A percentile compares a stretch with the other conserved stretches of the same genome.
Conservation (phyloP, 1,140 invertebrate species). For the Drosophila micromelanica region DNA sequence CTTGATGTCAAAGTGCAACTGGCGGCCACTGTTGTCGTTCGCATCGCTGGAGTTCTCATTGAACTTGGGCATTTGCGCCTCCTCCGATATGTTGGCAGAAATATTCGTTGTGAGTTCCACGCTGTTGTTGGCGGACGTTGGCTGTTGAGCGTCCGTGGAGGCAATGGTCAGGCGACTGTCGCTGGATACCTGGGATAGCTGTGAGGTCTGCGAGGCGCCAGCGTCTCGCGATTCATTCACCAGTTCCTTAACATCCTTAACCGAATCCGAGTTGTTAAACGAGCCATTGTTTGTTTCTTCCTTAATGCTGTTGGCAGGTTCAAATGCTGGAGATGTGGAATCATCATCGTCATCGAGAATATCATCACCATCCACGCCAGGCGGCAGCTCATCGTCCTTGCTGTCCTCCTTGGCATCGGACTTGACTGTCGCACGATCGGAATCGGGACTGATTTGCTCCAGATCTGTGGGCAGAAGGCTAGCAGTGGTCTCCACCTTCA, state of each 20-base stretch:
- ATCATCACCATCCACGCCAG: slow-evolving; percentile 85
- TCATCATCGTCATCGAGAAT: slow-evolving; percentile 87
- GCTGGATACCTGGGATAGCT: slow-evolving; percentile 87
- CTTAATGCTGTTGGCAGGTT: slow-evolving; percentile 83
- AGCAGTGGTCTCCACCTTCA: slow-evolving; percentile 77
- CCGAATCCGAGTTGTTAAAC: slow-evolving; percentile 75
- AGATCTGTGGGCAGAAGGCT: slow-evolving; percentile 90
- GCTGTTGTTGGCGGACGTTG: slow-evolving; percentile 21
- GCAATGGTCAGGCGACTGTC: slow-evolving; percentile 86
- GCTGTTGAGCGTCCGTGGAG: slow-evolving; percentile 47
- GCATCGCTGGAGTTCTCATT: slow-evolving; percentile 74
- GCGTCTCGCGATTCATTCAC: slow-evolving; percentile 52
- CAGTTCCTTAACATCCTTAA: slow-evolving; percentile 42
- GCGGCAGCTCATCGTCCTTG: slow-evolving; percentile 61
- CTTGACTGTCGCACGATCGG: slow-evolving; percentile 87
- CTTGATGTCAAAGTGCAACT: slow-evolving; percentile 82
- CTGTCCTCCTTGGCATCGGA: slow-evolving; percentile 80
- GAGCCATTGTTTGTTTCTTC: slow-evolving; percentile 51
- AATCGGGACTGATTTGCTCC: slow-evolving; percentile 91
- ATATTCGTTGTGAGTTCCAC: slow-evolving; percentile 26
- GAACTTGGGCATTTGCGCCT: slow-evolving; percentile 82
- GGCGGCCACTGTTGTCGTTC: slow-evolving; percentile 25
- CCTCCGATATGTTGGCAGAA: slow-evolving; percentile 75
- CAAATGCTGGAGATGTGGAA: slow-evolving; percentile 88
- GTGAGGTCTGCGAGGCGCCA: slow-evolving; percentile 84